Evolutionary conservation across 2,113 vertebrate species (phyloP).

Genomic region (Spermophilus dauricus): DNA sequence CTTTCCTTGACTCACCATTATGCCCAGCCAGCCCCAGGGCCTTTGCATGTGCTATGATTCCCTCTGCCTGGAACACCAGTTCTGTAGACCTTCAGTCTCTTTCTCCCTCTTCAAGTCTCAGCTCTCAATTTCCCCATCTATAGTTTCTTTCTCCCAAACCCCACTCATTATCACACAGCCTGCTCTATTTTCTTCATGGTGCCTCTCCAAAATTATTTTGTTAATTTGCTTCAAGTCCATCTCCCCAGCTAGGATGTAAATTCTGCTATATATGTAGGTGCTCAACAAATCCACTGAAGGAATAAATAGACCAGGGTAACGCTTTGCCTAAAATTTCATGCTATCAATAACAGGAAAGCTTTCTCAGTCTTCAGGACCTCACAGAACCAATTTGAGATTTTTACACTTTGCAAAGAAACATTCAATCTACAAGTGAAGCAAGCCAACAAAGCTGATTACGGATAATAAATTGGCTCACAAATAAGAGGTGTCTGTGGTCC

Average conservation of each 20-base stretch:
- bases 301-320: background rate
- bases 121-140: background rate
- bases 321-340: background rate
- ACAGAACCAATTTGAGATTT: background rate
- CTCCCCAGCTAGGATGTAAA: background rate
- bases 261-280: background rate
- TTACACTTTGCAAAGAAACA: conserved; percentile 26
- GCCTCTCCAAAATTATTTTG: background rate
- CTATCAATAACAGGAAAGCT: background rate
- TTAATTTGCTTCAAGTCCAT: background rate
- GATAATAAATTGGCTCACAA: background rate
- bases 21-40: background rate
- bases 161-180: background rate
- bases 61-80: background rate
- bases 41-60: background rate
- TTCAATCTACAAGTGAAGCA: background rate
- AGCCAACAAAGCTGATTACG: background rate
- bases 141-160: background rate
- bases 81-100: background rate
- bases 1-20: background rate
- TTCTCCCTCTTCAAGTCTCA: background rate
- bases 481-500: background rate
- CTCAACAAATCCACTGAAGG: background rate
- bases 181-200: background rate
- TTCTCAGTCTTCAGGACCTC: background rate